Evolutionary conservation across 2,113 vertebrate species (phyloP), one percentile per base, ranked within the genome.

Genomic region (human): DNA sequence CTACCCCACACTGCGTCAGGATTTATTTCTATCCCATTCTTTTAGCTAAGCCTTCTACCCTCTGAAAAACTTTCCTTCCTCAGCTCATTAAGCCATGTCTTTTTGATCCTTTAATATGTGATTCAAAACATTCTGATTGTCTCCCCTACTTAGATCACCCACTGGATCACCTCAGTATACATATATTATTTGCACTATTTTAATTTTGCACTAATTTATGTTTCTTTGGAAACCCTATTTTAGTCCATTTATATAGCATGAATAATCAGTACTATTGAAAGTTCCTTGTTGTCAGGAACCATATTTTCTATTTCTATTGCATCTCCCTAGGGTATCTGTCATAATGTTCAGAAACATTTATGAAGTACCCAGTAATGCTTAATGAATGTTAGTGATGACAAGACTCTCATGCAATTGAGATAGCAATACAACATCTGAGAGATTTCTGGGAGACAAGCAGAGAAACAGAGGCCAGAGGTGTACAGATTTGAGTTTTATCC

Each of bases 271-370:
- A 57, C 30, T 64, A 38, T 40, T 78, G 66, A 85, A 94, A 96
- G 40, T 81, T 93, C 52, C 32, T 93, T 86, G 32, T 78, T 90
- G 82, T 94, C 59, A 96, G 78, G 20, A 45, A n/a, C 61, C 10
- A 12, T 64, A 81, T 93, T 55, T 85, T 89, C 12, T 73, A 11
- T 85, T 92, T 89, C 66, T 85, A 45, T 52, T 87, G 25, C 11
- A 18, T 86, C 48, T 95, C 78, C 52, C 43, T 89, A 95, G 50
- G 35, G 25, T 89, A 72, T 38, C n/a, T 89, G 25, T 82, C 57
- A 72, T 70, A 83, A 92, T 94, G 38, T 50, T 94, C 84, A 55
- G 92, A 97, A 94, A 76, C 57, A 96, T 78, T 88, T 93, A 89
- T 70, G 94, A 84, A 91, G 40, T 5, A 89, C 48, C 3, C 32